Percentiles rank a stretch among this genome's conserved stretches.
Conservation (phyloP, 1,140 invertebrate species). For the Asobara japonica region DNA sequence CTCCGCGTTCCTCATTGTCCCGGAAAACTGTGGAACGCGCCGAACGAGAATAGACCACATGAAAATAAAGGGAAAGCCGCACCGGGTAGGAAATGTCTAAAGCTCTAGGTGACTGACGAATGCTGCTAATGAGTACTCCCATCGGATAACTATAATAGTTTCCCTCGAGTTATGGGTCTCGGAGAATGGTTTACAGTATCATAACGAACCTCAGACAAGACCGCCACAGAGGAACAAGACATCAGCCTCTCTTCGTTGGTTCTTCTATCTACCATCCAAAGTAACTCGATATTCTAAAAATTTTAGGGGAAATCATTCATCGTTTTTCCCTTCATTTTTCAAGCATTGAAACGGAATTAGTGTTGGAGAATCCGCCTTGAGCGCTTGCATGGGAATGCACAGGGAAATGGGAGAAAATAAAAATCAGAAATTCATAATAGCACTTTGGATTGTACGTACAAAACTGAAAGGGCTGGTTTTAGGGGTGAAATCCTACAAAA, state of each 20-base stretch:
- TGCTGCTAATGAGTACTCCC: slow-evolving; percentile 51
- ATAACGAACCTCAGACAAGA: background rate
- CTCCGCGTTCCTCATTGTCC: background rate
- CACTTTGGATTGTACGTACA: too few relatives aligned
- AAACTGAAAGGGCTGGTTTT: too few relatives aligned
- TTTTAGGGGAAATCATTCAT: background rate
- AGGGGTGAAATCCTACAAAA: too few relatives aligned
- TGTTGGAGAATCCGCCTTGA: background rate
- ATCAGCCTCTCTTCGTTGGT: background rate
- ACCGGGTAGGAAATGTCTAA: slow-evolving; percentile 19
- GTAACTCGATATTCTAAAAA: background rate
- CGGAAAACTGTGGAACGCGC: slow-evolving; percentile 41
- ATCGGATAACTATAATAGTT: slow-evolving; percentile 18
- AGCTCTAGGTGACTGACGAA: slow-evolving; percentile 53
- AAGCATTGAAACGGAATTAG: background rate
- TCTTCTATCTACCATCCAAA: background rate
- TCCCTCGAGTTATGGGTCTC: slow-evolving; percentile 8
- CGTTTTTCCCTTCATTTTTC: slow-evolving; percentile 38
- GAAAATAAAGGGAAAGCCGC: slow-evolving; percentile 43
- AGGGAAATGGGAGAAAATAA: background rate
- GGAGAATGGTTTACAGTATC: slow-evolving; percentile 19
- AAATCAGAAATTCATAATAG: background rate
- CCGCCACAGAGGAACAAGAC: background rate
- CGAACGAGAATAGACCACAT: slow-evolving; percentile 48
- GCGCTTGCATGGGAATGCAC: background rate